Conservation (phyloP, 2,888 invertebrate species). For the Peribatodes rhomboidaria region DNA sequence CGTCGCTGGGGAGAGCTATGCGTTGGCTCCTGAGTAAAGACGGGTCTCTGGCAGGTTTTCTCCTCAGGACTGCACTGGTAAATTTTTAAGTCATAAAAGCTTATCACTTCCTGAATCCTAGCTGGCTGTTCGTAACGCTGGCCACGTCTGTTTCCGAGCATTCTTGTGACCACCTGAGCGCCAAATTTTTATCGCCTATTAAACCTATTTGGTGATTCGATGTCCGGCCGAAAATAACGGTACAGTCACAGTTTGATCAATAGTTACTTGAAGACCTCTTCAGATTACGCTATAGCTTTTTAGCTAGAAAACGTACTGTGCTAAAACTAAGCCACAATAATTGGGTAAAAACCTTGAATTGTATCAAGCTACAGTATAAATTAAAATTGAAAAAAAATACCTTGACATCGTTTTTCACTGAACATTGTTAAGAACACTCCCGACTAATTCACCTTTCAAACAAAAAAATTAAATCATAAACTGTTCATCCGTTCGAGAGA, state of each 20-base stretch:
- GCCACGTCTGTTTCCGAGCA: slow-evolving; percentile 6
- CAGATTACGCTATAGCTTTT: not conserved
- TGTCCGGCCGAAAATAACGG: slow-evolving; percentile 13
- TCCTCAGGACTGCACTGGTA: not conserved
- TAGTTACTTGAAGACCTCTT: not conserved
- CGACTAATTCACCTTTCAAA: too few relatives aligned
- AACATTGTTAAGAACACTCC: too few relatives aligned
- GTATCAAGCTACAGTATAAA: too few relatives aligned
- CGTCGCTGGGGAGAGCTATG: not conserved
- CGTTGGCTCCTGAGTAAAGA: not conserved
- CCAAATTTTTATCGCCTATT: slow-evolving; percentile 10
- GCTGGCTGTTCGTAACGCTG: not conserved
- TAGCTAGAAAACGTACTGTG: too few relatives aligned
- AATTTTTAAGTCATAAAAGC: not conserved
- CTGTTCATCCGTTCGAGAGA: too few relatives aligned
- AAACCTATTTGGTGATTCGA: slow-evolving; percentile 18
- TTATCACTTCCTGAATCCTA: not conserved
- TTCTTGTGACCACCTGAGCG: slow-evolving; percentile 20
- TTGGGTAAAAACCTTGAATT: too few relatives aligned
- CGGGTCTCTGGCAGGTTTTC: not conserved
- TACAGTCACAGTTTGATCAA: not conserved
- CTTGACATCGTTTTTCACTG: too few relatives aligned
- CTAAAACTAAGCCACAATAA: too few relatives aligned
- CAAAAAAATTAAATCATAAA: too few relatives aligned
- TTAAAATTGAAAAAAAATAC: too few relatives aligned